Evolutionary conservation across 2,797 vertebrate genomes (phyloP).

Genomic region (Pogonophryne albipinna): DNA sequence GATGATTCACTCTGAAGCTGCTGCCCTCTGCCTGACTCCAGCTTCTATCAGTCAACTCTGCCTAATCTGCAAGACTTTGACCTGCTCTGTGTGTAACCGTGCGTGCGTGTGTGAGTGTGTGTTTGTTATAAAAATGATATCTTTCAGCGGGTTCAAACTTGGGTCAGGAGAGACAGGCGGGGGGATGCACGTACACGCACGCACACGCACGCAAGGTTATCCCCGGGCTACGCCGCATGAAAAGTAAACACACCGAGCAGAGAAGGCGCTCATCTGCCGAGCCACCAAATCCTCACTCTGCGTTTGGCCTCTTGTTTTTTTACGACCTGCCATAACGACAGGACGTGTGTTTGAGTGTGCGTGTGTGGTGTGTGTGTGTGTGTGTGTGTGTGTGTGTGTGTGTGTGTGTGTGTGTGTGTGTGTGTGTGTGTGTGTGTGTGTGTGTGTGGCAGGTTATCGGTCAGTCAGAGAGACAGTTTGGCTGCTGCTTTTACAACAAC

Average conservation of each 20-base stretch:
- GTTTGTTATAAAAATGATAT: slow-evolving; percentile 80
- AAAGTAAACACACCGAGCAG: slow-evolving; percentile 80
- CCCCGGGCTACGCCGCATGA: slow-evolving; percentile 65
- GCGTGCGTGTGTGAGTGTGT: slow-evolving; percentile 21
- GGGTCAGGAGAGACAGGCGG: slow-evolving; percentile 82
- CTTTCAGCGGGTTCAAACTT: slow-evolving; percentile 87
- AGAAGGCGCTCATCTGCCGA: slow-evolving; percentile 24
- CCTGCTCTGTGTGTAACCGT: slow-evolving; percentile 45
- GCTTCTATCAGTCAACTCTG: slow-evolving; percentile 10
- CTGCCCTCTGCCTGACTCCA: slow-evolving; percentile 36
- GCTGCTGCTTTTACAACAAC: slow-evolving; percentile 74
- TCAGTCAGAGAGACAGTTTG: slow-evolving; percentile 68
- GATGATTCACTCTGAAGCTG: not conserved
- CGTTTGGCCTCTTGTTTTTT: slow-evolving; percentile 67
- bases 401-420: slow-evolving; percentile 34
- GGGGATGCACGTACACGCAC: slow-evolving; percentile 37
- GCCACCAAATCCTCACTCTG: slow-evolving; percentile 62
- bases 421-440: slow-evolving; percentile 35
- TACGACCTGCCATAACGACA: slow-evolving; percentile 73
- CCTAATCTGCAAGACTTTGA: slow-evolving; percentile 72
- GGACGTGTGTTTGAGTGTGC: slow-evolving; percentile 39
- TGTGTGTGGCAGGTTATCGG: slow-evolving; percentile 43
- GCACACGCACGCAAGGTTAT: slow-evolving; percentile 74
- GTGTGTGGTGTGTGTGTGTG: slow-evolving; percentile 26
- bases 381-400: slow-evolving; percentile 28